Evolutionary conservation across 2,797 vertebrate species (phyloP), one percentile per base, ranked within the genome.

Genomic region (Labeo calbasu): DNA sequence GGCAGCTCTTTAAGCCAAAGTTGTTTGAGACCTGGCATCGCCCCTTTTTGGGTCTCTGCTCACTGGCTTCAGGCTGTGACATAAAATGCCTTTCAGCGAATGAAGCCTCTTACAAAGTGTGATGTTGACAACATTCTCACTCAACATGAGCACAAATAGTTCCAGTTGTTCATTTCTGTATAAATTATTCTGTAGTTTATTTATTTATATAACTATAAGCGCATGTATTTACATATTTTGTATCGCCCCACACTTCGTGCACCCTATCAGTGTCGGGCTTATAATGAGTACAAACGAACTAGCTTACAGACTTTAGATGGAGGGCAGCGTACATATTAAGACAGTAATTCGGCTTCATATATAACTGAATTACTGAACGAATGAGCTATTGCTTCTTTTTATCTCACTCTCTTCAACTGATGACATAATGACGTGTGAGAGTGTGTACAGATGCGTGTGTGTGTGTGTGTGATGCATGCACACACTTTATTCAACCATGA

Each of bases 41-140:
- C 87, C 85, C 85, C 75, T 85, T 71, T 55, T 86, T 77, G 85
- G 57, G 55, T 72, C 50, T 69, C 15, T 65, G 17, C 40, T 89
- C 88, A 91, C 87, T 88, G 90, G 88, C 87, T 87, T 90, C 88
- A 88, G 90, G 89, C 89, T 91, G 88, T 70, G 78, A 81, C 87
- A 90, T 88, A 84, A 87, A 90, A 92, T 85, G 79, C 86, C 89
- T 85, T 81, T 91, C 90, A 89, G 90, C 89, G 85, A 91, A 89
- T 90, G 69, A 91, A 85, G 68, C 77, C 90, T 89, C 70, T 81
- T 65, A 57, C 77, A 72, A 78, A 77, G 79, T 65, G 82, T 92
- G 86, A 91, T 90, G 91, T 91, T 79, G 89, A 79, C 81, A 85
- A 70, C 70, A 85, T 87, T 85, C 77, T 85, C 83, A 84, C 82